Evolutionary conservation across 2,113 vertebrate genomes (phyloP).

Genomic region (Oncorhynchus gorbuscha): DNA sequence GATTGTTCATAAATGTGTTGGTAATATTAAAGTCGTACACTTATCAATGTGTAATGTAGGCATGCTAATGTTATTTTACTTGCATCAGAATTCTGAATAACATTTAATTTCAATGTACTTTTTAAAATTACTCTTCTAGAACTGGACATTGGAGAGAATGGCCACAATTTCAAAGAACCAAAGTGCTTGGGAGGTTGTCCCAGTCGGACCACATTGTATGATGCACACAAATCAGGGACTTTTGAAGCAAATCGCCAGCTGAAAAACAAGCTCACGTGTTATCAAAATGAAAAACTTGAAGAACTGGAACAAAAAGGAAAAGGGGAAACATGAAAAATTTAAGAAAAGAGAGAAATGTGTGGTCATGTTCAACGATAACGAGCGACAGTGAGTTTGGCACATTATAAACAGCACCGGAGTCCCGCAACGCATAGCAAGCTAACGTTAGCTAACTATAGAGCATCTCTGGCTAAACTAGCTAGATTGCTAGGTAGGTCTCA

Average conservation of each 20-base stretch:
- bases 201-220: slow-evolving; percentile 21
- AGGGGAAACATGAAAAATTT: slow-evolving; percentile 40
- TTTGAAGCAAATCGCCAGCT: neutral
- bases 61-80: too few relatives aligned
- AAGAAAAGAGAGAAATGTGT: slow-evolving; percentile 65
- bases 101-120: too few relatives aligned
- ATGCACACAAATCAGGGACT: slow-evolving; percentile 20
- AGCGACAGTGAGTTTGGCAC: slow-evolving; percentile 67
- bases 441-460: neutral
- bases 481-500: neutral
- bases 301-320: slow-evolving; percentile 41
- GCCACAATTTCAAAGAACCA: too few relatives aligned
- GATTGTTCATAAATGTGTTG: too few relatives aligned
- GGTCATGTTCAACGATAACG: slow-evolving; percentile 70
- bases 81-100: too few relatives aligned
- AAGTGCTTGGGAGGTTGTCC: slow-evolving; percentile 11
- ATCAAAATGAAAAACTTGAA: slow-evolving; percentile 42
- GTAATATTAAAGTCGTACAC: too few relatives aligned
- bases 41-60: too few relatives aligned
- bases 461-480: neutral
- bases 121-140: too few relatives aligned
- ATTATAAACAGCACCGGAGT: neutral
- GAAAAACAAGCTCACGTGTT: slow-evolving; percentile 47
- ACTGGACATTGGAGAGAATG: too few relatives aligned
- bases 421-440: neutral